Percentiles rank a stretch among this genome's conserved stretches.
Evolutionary conservation across 2,113 vertebrate genomes (phyloP).

Genomic region (Amia ocellicauda): DNA sequence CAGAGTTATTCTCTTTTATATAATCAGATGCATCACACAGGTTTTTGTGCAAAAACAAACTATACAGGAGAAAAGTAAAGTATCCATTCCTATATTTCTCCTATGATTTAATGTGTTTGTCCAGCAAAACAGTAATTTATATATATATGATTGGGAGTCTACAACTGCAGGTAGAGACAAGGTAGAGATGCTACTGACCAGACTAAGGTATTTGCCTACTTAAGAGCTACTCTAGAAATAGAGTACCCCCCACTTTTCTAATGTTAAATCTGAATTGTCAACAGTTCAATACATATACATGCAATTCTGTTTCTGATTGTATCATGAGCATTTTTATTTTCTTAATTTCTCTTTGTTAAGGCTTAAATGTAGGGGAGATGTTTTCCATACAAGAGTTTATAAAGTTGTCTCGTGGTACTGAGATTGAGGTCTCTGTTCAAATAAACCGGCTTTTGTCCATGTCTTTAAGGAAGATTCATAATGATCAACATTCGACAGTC

Average conservation of each 20-base stretch:
- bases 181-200: conserved; percentile 3
- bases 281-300: too few relatives aligned
- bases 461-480: too few relatives aligned
- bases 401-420: too few relatives aligned
- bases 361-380: too few relatives aligned
- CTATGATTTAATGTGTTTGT: not conserved
- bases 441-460: too few relatives aligned
- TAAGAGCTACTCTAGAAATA: conserved; percentile 26
- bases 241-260: too few relatives aligned
- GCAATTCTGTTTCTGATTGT: too few relatives aligned
- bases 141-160: not conserved
- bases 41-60: not conserved
- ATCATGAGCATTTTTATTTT: too few relatives aligned
- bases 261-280: too few relatives aligned
- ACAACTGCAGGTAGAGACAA: not conserved
- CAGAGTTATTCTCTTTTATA: not conserved
- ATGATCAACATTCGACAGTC: not conserved
- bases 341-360: too few relatives aligned
- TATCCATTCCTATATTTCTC: not conserved
- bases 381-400: too few relatives aligned
- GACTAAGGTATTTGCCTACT: conserved; percentile 11
- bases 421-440: too few relatives aligned
- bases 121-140: not conserved
- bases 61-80: not conserved
- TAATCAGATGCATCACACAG: not conserved